Evolutionary conservation across 2,888 invertebrate genomes (phyloP).

Genomic region (Trileptium ribeirensis): DNA sequence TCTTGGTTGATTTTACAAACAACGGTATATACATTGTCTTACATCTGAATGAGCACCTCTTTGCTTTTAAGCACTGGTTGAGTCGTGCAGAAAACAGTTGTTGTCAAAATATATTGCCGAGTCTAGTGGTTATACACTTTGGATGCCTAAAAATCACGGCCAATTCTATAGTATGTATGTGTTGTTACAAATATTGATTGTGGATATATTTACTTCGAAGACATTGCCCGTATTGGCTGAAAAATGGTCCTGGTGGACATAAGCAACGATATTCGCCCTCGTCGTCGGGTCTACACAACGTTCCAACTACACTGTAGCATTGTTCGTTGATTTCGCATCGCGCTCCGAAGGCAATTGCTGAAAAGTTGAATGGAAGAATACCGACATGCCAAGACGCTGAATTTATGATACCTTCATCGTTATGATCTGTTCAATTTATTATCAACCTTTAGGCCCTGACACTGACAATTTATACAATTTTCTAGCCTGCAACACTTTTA

Average conservation of each 20-base stretch:
- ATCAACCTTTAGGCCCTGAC: too few relatives aligned
- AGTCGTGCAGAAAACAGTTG: too few relatives aligned
- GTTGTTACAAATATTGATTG: neutral
- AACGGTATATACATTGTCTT: too few relatives aligned
- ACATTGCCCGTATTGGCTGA: constrained; percentile 17
- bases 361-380: neutral
- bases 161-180: neutral
- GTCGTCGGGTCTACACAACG: constrained; percentile 18
- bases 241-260: constrained; percentile 22
- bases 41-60: too few relatives aligned
- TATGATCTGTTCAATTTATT: too few relatives aligned
- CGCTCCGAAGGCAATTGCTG: constrained; percentile 24
- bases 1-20: too few relatives aligned
- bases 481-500: too few relatives aligned
- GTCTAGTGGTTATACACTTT: too few relatives aligned
- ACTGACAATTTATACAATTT: too few relatives aligned
- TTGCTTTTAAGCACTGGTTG: too few relatives aligned
- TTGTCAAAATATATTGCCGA: too few relatives aligned
- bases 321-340: constrained; percentile 30
- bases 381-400: neutral
- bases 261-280: constrained; percentile 12
- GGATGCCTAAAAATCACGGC: neutral
- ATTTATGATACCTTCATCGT: neutral
- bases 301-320: constrained; percentile 27
- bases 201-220: constrained; percentile 8